Percentiles rank a stretch among this genome's conserved stretches.
Conservation (phyloP, 2,113 vertebrate genomes). For the Myocastor coypus region DNA sequence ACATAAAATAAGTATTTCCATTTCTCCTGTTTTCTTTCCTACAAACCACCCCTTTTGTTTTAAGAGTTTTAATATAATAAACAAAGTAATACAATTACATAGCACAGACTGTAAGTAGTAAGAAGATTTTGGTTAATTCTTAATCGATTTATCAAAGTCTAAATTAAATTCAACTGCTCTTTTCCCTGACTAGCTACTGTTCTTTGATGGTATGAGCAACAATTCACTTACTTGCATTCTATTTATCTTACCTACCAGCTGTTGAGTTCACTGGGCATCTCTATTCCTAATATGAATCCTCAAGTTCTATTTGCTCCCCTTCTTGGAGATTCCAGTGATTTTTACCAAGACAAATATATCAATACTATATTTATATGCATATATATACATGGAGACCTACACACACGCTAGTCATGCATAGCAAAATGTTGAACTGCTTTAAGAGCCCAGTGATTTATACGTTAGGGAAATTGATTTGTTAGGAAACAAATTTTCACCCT, state of each 20-base stretch:
- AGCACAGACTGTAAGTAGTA: conserved; percentile 8
- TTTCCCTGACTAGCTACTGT: neutral
- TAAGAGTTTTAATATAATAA: neutral
- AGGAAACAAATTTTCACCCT: neutral
- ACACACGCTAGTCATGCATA: neutral
- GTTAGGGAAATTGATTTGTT: neutral
- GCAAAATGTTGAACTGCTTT: neutral
- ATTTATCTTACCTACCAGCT: neutral
- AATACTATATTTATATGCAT: neutral
- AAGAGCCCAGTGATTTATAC: neutral
- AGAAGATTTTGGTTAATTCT: conserved; percentile 45
- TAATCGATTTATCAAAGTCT: conserved; percentile 47
- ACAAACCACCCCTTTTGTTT: conserved; percentile 33
- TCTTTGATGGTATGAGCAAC: neutral
- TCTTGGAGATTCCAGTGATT: conserved; percentile 19
- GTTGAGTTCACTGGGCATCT: neutral
- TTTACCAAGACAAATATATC: neutral
- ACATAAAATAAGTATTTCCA: conserved; percentile 28
- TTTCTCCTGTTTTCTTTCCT: conserved; percentile 28
- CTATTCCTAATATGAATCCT: neutral
- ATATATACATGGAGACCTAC: neutral
- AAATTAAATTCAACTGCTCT: conserved; percentile 4
- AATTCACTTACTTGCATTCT: neutral
- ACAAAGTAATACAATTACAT: conserved; percentile 9
- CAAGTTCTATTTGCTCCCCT: neutral